phyloP scores from a whole-genome alignment of 2,888 invertebrate genomes.

The Idaea biselata region DNA sequence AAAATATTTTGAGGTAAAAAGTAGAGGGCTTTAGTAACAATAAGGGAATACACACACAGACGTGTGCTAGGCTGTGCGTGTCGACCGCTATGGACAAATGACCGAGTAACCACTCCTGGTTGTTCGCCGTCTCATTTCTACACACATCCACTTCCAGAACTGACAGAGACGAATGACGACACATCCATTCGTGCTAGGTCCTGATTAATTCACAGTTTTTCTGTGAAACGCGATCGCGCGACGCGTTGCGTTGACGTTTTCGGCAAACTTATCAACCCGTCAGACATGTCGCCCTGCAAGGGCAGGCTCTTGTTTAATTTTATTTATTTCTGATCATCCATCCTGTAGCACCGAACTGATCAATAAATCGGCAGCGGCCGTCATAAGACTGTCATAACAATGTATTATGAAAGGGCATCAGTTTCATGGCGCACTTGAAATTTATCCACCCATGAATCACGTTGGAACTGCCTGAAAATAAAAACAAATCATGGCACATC shows the following conservation, averaged over 20 bases:
- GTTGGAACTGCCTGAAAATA: constrained; percentile 70
- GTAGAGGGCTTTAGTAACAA: constrained; percentile 36
- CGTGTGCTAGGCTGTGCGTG: constrained; percentile 56
- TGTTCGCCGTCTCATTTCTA: constrained; percentile 55
- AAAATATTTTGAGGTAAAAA: constrained; percentile 24
- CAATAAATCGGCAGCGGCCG: constrained; percentile 40
- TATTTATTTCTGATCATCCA: constrained; percentile 26
- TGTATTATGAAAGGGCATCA: constrained; percentile 62
- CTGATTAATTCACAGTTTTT: constrained; percentile 77
- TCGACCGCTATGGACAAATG: constrained; percentile 65
- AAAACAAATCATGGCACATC: constrained; percentile 78
- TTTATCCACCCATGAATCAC: constrained; percentile 76
- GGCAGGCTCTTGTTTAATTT: constrained; percentile 34
- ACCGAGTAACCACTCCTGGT: constrained; percentile 69
- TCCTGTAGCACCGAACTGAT: constrained; percentile 24
- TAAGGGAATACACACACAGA: constrained; percentile 45
- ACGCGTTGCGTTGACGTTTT: constrained; percentile 62
- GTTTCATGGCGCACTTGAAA: constrained; percentile 69
- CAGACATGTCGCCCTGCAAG: constrained; percentile 41
- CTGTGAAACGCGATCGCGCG: constrained; percentile 63
- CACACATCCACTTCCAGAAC: constrained; percentile 43
- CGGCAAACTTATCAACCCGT: constrained; percentile 60
- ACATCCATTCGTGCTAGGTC: constrained; percentile 62
- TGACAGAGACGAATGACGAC: constrained; percentile 64
- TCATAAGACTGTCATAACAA: constrained; percentile 64